Evolutionary conservation across 1,140 invertebrate genomes (phyloP).

Genomic region (Musca vetustissima): DNA sequence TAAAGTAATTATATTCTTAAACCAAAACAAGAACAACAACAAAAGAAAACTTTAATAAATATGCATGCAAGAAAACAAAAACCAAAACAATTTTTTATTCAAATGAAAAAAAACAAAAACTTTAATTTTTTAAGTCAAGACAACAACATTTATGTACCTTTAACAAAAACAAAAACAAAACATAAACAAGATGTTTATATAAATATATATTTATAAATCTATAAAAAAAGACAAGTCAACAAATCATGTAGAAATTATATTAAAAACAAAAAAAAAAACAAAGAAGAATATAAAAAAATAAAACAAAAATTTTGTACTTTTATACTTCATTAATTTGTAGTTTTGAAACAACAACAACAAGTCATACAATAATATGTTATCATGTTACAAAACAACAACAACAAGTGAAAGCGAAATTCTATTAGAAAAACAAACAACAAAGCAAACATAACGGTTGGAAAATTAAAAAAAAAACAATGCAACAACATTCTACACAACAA

Average conservation of each 20-base stretch:
- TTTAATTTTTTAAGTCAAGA: neutral
- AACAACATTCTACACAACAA: too few relatives aligned
- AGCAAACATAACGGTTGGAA: neutral
- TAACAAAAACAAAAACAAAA: conserved; percentile 12
- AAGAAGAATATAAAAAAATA: neutral
- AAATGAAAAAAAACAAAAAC: neutral
- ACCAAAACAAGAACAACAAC: neutral
- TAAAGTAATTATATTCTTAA: conserved; percentile 6
- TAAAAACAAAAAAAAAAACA: neutral
- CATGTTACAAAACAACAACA: conserved; percentile 1
- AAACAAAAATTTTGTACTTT: conserved; percentile 17
- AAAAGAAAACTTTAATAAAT: neutral
- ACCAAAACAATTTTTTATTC: neutral
- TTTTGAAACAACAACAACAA: conserved; percentile 13
- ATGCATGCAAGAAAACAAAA: conserved; percentile 15
- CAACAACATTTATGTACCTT: conserved; percentile 22
- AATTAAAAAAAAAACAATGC: neutral
- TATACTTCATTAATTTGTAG: conserved; percentile 27
- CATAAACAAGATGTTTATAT: neutral
- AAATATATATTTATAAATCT: conserved; percentile 15
- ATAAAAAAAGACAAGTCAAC: conserved; percentile 10
- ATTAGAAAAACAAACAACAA: neutral
- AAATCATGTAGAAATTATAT: conserved; percentile 17
- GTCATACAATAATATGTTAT: conserved; percentile 8
- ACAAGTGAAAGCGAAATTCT: neutral